Evolutionary conservation across 1,140 invertebrate genomes (phyloP).

Genomic region (Drosophila subpulchrella): DNA sequence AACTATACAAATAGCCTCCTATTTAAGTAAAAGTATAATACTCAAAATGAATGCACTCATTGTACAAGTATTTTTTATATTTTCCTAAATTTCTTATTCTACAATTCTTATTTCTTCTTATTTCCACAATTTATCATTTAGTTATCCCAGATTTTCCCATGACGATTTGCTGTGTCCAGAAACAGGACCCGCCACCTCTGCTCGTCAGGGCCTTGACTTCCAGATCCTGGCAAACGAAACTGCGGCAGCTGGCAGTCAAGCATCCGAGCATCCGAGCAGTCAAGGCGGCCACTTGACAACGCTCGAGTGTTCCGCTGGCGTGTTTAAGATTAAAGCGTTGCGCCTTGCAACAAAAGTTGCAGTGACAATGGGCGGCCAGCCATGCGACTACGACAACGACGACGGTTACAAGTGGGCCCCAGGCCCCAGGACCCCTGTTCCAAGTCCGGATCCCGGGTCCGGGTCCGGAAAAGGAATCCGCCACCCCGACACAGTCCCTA

Average conservation of each 20-base stretch:
- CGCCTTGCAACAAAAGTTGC: conserved; percentile 78
- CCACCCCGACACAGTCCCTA: conserved; percentile 21
- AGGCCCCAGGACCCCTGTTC: conserved; percentile 12
- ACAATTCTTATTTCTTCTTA: no score
- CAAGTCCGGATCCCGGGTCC: neutral
- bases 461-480: conserved; percentile 9
- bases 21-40: no score
- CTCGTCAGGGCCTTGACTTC: conserved; percentile 17
- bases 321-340: conserved; percentile 82
- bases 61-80: no score
- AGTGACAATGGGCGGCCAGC: conserved; percentile 71
- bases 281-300: conserved; percentile 70
- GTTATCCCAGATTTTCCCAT: neutral
- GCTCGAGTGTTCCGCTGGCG: conserved; percentile 81
- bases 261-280: conserved; percentile 29
- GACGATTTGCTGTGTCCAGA: neutral
- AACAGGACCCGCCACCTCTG: conserved; percentile 23
- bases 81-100: no score
- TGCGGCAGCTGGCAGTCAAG: conserved; percentile 54
- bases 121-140: no score
- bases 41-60: no score
- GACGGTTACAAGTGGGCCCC: conserved; percentile 62
- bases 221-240: conserved; percentile 5
- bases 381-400: conserved; percentile 33
- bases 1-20: no score